Conservation (phyloP, 2,797 vertebrate genomes). For the Sebastes trivittatus region DNA sequence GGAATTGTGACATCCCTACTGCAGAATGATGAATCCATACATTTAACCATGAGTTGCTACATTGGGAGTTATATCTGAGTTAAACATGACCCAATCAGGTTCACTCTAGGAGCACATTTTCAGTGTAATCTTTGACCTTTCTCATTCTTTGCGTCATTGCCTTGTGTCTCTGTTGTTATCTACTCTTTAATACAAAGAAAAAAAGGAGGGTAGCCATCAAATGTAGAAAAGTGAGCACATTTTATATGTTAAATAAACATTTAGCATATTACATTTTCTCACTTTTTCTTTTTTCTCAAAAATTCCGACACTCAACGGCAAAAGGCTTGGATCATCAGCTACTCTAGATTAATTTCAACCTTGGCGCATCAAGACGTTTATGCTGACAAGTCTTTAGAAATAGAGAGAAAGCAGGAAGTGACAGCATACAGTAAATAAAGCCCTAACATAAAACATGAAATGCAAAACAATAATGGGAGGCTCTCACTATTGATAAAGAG, state of each 20-base stretch:
- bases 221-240: not conserved
- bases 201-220: not conserved
- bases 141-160: too few relatives aligned
- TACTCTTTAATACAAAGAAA: too few relatives aligned
- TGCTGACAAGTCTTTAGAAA: not conserved
- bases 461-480: not conserved
- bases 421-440: not conserved
- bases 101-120: not conserved
- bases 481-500: not conserved
- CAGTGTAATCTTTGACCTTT: not conserved
- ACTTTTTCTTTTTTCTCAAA: not conserved
- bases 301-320: not conserved
- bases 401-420: not conserved
- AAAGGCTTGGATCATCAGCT: not conserved
- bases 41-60: not conserved
- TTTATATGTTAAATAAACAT: not conserved
- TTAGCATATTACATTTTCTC: not conserved
- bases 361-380: slow-evolving; percentile 3
- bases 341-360: slow-evolving; percentile 5
- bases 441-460: not conserved
- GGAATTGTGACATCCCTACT: not conserved
- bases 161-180: too few relatives aligned
- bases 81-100: not conserved
- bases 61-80: not conserved
- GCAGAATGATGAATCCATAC: not conserved